Percentiles rank a stretch among this genome's conserved stretches.
Evolutionary conservation across 2,113 vertebrate species (phyloP).

Genomic region (Plotosus lineatus): DNA sequence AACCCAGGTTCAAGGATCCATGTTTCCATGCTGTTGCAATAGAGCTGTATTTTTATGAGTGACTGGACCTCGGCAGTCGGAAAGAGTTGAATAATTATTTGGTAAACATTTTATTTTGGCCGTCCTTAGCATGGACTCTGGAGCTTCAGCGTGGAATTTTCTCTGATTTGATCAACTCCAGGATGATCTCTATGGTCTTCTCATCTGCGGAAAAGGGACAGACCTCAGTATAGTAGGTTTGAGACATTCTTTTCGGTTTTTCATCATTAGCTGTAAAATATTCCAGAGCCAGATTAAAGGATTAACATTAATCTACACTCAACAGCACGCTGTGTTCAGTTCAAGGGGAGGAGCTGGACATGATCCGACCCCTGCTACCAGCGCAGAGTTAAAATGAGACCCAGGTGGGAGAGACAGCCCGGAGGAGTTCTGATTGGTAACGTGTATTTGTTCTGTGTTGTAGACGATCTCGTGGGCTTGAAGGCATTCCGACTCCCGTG

Average conservation of each 20-base stretch:
- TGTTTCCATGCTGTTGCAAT: background rate
- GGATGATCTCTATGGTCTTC: conserved; percentile 86
- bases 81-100: too few relatives aligned
- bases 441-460: background rate
- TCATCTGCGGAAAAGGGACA: conserved; percentile 77
- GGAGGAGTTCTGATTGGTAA: background rate
- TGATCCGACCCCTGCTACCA: background rate
- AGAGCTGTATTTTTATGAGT: background rate
- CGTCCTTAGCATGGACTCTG: background rate
- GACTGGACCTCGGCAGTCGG: too few relatives aligned
- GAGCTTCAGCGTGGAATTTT: conserved; percentile 58
- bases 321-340: too few relatives aligned
- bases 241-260: background rate
- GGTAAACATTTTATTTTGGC: too few relatives aligned
- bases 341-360: background rate
- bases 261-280: background rate
- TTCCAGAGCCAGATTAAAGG: background rate
- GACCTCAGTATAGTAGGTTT: background rate
- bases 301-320: background rate
- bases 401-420: background rate
- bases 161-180: conserved; percentile 88
- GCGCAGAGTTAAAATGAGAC: background rate
- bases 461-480: too few relatives aligned
- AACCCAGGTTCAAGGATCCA: background rate
- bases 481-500: too few relatives aligned